These are phyloP conservation scores for Pseudochirops cupreus DNA, from an alignment of 2,797 vertebrate genomes.

Conservation along the genomic window DNA sequence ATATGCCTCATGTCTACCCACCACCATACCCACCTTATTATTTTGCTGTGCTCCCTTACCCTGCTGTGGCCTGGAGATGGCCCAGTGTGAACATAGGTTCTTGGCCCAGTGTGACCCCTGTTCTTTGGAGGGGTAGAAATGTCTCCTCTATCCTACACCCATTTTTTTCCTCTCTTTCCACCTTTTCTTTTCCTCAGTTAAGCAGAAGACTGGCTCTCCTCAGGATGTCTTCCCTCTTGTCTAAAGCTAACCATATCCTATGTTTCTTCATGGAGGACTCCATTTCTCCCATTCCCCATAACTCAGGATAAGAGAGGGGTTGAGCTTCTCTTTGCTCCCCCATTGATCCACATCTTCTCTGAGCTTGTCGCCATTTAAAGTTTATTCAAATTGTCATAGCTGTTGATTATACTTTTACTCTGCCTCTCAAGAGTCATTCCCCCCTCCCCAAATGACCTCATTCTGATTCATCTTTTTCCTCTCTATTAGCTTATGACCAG, in stretches of 20 bases:
- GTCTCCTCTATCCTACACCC: background rate
- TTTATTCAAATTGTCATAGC: background rate
- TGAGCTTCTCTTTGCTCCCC: background rate
- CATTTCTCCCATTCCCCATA: background rate
- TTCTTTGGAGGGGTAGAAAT: background rate
- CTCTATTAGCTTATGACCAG: background rate
- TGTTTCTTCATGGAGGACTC: background rate
- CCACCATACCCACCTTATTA: background rate
- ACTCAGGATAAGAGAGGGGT: background rate
- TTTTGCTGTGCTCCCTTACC: background rate
- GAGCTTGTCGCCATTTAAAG: background rate
- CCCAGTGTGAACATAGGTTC: background rate
- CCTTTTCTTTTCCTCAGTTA: background rate
- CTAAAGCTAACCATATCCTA: background rate
- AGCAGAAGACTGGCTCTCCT: background rate
- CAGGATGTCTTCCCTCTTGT: background rate
- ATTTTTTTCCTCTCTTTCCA: background rate
- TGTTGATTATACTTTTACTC: background rate
- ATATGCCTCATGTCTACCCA: background rate
- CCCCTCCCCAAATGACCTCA: background rate
- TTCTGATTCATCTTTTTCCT: background rate
- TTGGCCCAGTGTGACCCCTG: background rate
- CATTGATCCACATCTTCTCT: background rate
- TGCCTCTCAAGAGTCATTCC: background rate
- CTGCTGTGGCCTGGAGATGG: background rate